A percentile compares a stretch with the other conserved stretches of the same genome.
These are phyloP conservation scores for Macaria liturata DNA, from an alignment of 2,888 invertebrate genomes.

Conservation along the genomic window DNA sequence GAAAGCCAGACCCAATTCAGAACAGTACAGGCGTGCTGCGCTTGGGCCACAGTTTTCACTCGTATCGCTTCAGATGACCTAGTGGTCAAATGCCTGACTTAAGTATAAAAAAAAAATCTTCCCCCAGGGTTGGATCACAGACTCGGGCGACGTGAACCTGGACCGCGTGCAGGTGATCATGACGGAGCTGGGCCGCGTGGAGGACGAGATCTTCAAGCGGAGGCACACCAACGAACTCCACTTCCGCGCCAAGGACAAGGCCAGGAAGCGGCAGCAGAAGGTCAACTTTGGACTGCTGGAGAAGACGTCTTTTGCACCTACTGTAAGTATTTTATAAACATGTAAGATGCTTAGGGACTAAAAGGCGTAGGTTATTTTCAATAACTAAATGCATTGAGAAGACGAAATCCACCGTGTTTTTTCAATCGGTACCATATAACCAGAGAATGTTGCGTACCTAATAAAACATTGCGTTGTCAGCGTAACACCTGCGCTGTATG, in stretches of 20 bases:
- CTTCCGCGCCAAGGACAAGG: conserved; percentile 90
- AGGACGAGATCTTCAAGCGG: conserved; percentile 98
- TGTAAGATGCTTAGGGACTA: no score
- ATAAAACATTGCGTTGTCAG: no score
- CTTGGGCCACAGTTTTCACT: no score
- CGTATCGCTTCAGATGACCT: not conserved
- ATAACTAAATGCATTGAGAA: no score
- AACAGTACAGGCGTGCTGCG: no score
- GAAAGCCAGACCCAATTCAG: no score
- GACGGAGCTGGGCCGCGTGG: conserved; percentile 95
- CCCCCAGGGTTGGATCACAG: conserved; percentile 94
- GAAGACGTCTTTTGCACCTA: conserved; percentile 90
- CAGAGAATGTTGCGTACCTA: no score
- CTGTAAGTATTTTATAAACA: conserved; percentile 63
- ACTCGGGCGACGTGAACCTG: conserved; percentile 96
- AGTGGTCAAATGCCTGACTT: no score
- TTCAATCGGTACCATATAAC: no score
- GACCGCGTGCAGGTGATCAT: conserved; percentile 97
- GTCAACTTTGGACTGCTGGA: conserved; percentile 89
- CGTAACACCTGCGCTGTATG: no score
- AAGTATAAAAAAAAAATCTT: not conserved
- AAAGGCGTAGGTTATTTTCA: no score
- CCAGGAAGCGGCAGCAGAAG: conserved; percentile 85
- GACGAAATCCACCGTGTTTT: no score
- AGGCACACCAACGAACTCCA: conserved; percentile 93